Percentiles rank a stretch among this genome's conserved stretches.
Evolutionary conservation across 30 jellyfish, hydroid and myxozoan genomes (phyloP).

Genomic region (Turritopsis dohrnii): DNA sequence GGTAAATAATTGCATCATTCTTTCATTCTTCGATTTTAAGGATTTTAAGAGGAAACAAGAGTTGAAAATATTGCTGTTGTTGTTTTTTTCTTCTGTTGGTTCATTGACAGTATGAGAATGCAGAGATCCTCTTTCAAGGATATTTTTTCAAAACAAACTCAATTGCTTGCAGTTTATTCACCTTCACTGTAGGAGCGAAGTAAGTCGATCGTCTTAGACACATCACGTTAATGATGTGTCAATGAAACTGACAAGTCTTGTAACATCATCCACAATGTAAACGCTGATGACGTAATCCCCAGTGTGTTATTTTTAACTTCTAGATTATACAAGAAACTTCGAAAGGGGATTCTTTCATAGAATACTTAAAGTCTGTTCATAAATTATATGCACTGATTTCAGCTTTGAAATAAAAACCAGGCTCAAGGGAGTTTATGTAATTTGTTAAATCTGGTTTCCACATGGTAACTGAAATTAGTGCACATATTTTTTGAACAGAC

Average conservation of each 20-base stretch:
- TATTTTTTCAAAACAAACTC: neutral
- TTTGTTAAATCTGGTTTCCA: too few species aligned
- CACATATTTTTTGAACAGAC: too few species aligned
- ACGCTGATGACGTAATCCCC: neutral
- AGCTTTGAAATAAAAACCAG: too few species aligned
- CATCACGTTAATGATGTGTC: neutral
- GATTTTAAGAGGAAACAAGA: too few species aligned
- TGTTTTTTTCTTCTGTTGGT: neutral
- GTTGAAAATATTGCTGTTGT: neutral
- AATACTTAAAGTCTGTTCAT: too few species aligned
- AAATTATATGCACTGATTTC: too few species aligned
- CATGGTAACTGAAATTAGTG: too few species aligned
- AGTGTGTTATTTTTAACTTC: neutral
- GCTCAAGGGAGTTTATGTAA: too few species aligned
- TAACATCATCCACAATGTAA: neutral
- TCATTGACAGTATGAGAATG: neutral
- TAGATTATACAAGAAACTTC: too few species aligned
- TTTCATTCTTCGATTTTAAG: too few species aligned
- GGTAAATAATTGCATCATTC: too few species aligned
- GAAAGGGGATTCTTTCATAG: too few species aligned
- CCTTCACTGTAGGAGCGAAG: neutral
- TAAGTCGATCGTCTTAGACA: neutral
- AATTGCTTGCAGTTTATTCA: neutral
- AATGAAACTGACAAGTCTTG: neutral
- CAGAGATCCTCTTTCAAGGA: neutral